A percentile compares a stretch with the other conserved stretches of the same genome.
phyloP scores from a whole-genome alignment of 2,113 vertebrate species.

The Pedionomus torquatus region DNA sequence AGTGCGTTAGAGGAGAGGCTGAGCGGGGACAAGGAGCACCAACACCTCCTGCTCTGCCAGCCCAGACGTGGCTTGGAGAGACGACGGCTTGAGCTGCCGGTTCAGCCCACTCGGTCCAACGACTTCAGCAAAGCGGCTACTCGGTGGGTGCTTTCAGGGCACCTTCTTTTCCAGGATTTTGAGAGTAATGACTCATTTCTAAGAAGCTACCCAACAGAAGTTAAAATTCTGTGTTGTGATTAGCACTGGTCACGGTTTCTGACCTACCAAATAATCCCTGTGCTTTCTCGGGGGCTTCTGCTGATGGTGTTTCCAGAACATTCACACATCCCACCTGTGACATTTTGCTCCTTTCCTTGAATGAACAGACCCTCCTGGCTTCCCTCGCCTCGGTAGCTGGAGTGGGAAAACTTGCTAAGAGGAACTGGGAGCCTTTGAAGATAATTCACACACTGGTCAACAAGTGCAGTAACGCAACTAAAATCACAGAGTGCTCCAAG shows the following conservation, averaged over 20 bases:
- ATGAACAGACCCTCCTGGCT: conserved; percentile 58
- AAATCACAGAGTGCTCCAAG: conserved; percentile 63
- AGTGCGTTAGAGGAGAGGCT: background rate
- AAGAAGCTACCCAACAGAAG: background rate
- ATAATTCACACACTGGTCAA: conserved; percentile 75
- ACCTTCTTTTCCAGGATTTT: background rate
- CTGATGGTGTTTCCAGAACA: conserved; percentile 26
- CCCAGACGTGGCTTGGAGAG: background rate
- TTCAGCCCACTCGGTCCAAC: fast-evolving
- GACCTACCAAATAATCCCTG: background rate
- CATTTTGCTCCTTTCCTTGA: conserved; percentile 54
- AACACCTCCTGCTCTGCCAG: background rate
- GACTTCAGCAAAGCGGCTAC: background rate
- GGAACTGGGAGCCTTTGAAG: conserved; percentile 72
- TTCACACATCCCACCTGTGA: background rate
- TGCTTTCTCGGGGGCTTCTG: background rate
- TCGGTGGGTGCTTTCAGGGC: background rate
- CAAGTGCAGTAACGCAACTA: conserved; percentile 67
- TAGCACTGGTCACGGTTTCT: background rate
- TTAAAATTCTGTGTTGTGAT: background rate
- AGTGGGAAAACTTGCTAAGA: conserved; percentile 68
- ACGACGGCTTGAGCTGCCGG: background rate
- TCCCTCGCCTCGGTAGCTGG: conserved; percentile 42
- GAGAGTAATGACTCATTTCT: background rate
- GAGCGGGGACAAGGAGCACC: background rate